phyloP scores from a whole-genome alignment of 2,797 vertebrate genomes.

The Paguma larvata region DNA sequence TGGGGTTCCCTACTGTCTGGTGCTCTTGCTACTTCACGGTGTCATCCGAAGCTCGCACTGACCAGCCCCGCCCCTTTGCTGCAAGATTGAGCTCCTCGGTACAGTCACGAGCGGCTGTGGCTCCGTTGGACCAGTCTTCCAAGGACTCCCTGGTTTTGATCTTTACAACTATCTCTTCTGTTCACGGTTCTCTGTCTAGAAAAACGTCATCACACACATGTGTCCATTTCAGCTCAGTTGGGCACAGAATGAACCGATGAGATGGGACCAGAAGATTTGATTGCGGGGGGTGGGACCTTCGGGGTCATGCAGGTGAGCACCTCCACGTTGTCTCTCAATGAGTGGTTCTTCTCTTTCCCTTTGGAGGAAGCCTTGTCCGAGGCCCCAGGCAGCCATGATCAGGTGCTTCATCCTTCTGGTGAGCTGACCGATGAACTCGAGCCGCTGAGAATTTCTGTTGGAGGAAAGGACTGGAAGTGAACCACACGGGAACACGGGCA shows the following conservation, averaged over 20 bases:
- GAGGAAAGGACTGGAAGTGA: constrained; percentile 36
- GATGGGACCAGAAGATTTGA: not conserved
- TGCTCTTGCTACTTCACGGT: not conserved
- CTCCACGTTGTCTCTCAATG: not conserved
- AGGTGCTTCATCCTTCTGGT: not conserved
- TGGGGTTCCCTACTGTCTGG: not conserved
- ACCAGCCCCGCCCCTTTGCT: not conserved
- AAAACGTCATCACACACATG: not conserved
- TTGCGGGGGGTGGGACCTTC: not conserved
- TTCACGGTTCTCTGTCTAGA: constrained; percentile 17
- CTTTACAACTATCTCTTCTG: not conserved
- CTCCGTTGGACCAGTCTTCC: not conserved
- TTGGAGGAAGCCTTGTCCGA: not conserved
- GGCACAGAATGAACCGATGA: not conserved
- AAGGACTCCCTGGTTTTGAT: not conserved
- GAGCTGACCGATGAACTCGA: not conserved
- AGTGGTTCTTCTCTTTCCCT: not conserved
- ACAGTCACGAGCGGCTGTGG: not conserved
- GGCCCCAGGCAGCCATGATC: not conserved
- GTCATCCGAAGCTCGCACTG: not conserved
- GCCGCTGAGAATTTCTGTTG: not conserved
- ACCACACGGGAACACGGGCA: not conserved
- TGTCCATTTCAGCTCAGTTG: not conserved
- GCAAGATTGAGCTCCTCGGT: not conserved
- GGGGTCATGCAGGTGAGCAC: not conserved